These are phyloP conservation scores for Holothuria glaberrima DNA, from an alignment of 35 echinoderm and acorn worm genomes.

Conservation along the genomic window DNA sequence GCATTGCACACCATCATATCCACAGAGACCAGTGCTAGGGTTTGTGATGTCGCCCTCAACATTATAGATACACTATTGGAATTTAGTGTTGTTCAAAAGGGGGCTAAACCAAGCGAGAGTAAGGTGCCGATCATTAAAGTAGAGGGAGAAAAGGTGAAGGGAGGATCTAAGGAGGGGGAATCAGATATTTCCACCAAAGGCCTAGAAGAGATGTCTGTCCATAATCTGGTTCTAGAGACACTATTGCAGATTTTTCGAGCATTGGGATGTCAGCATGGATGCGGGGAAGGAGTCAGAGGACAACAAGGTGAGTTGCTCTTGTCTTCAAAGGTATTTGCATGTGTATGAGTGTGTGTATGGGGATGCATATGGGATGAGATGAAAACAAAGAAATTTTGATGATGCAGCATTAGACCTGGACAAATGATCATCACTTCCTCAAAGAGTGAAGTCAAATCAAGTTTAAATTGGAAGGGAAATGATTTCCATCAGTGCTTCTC, in stretches of 20 bases:
- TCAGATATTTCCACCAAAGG: constrained; percentile 71
- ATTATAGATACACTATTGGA: constrained; percentile 95
- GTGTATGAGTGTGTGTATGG: too few relatives aligned
- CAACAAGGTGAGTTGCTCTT: constrained; percentile 78
- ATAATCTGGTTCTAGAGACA: constrained; percentile 96
- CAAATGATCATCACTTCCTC: too few relatives aligned
- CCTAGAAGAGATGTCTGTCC: constrained; percentile 91
- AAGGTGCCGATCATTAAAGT: constrained; percentile 95
- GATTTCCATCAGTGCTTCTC: too few relatives aligned
- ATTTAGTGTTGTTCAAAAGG: constrained; percentile 91
- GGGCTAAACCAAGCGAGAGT: constrained; percentile 71
- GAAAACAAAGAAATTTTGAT: too few relatives aligned
- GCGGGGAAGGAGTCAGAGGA: constrained; percentile 94
- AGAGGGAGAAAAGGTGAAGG: constrained; percentile 93
- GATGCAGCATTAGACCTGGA: too few relatives aligned
- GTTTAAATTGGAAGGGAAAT: too few relatives aligned
- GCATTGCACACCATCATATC: constrained; percentile 90
- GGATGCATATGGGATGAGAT: too few relatives aligned
- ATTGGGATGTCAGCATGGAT: constrained; percentile 94
- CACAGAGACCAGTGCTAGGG: constrained; percentile 83
- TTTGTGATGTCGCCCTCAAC: constrained; percentile 88
- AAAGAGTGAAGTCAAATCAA: too few relatives aligned
- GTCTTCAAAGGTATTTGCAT: too few relatives aligned
- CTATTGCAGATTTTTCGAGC: constrained; percentile 90
- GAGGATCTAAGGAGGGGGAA: constrained; percentile 73